A percentile compares a stretch with the other conserved stretches of the same genome.
Conservation (phyloP, 2,797 vertebrate species). For the Taenioides sp. region DNA sequence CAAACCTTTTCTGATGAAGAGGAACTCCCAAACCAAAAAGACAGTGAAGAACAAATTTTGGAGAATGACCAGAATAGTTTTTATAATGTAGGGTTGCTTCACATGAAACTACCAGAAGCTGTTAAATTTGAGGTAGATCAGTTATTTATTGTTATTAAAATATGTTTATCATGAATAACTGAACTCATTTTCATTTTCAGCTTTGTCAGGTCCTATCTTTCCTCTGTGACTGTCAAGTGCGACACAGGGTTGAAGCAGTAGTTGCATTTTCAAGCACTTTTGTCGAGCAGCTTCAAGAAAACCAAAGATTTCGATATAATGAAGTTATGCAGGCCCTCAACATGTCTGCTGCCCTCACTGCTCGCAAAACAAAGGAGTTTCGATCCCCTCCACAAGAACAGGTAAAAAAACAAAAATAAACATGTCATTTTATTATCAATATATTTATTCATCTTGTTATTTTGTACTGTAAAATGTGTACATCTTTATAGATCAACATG, state of each 20-base stretch:
- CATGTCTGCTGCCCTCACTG: constrained; percentile 94
- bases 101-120: constrained; percentile 92
- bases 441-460: not conserved
- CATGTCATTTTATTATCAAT: not conserved
- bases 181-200: constrained; percentile 60
- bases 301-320: constrained; percentile 91
- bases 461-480: not conserved
- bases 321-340: constrained; percentile 95
- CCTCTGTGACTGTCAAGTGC: constrained; percentile 90
- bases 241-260: constrained; percentile 89
- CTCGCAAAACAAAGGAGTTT: constrained; percentile 94
- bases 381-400: constrained; percentile 92
- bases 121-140: constrained; percentile 89
- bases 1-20: constrained; percentile 74
- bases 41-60: constrained; percentile 24
- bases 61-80: constrained; percentile 28
- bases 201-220: constrained; percentile 91
- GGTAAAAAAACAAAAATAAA: constrained; percentile 66
- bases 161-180: not conserved
- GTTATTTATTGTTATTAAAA: not conserved
- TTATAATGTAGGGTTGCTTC: constrained; percentile 85
- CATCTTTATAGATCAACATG: constrained; percentile 86
- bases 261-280: constrained; percentile 90
- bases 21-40: constrained; percentile 49
- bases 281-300: constrained; percentile 88